These are phyloP conservation scores for Ridgeia piscesae DNA, from an alignment of 1,140 invertebrate genomes.

Conservation along the genomic window DNA sequence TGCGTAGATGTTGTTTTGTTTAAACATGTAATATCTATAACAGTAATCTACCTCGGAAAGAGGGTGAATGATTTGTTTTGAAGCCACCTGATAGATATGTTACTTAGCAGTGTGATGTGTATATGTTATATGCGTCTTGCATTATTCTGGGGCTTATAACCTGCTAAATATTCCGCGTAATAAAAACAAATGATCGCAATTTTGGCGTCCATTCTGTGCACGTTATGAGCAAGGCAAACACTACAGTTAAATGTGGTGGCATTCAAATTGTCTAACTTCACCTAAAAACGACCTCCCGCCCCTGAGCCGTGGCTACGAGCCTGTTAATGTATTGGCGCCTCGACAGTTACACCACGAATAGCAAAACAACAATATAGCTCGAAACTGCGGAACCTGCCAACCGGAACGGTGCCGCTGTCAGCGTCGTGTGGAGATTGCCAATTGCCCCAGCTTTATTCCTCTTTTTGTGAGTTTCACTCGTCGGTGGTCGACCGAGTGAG, in stretches of 20 bases:
- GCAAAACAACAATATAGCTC: neutral
- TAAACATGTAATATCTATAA: neutral
- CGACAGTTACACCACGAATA: too few species aligned
- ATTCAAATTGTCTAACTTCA: neutral
- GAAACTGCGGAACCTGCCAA: neutral
- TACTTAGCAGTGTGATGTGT: neutral
- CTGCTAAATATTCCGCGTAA: too few species aligned
- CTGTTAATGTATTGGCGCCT: neutral
- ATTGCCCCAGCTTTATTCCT: neutral
- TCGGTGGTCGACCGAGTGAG: neutral
- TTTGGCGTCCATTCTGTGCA: too few species aligned
- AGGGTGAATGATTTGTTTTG: neutral
- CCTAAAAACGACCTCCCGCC: neutral
- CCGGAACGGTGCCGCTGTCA: neutral
- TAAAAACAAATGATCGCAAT: too few species aligned
- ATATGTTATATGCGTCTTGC: neutral
- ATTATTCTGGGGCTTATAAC: neutral
- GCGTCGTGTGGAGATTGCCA: neutral
- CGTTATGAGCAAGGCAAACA: too few species aligned
- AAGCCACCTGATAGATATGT: neutral
- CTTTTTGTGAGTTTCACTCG: neutral
- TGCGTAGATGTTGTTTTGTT: too few species aligned
- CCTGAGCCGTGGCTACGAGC: neutral
- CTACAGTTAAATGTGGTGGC: neutral
- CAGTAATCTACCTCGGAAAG: neutral